A percentile compares a stretch with the other conserved stretches of the same genome.
These are phyloP conservation scores for Gadus macrocephalus DNA, from an alignment of 2,113 vertebrate genomes.

Conservation along the genomic window DNA sequence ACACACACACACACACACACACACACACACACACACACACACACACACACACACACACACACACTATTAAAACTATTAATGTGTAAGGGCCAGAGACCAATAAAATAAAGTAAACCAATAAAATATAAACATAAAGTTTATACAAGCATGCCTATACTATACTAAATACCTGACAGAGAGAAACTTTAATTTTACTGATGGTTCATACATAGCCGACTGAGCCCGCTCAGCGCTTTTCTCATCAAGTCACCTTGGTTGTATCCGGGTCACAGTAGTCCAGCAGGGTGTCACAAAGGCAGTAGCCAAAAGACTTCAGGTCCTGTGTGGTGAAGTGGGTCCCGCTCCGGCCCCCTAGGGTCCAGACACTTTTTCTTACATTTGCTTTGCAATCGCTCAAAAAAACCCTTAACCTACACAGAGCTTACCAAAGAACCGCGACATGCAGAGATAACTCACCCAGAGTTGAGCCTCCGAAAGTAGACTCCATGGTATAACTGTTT, in stretches of 20 bases:
- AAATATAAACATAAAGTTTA: too few species aligned
- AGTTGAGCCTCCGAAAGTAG: slow-evolving; percentile 85
- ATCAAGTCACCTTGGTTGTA: slow-evolving; percentile 75
- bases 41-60: not conserved
- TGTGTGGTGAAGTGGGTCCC: slow-evolving; percentile 81
- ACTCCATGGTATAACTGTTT: slow-evolving; percentile 94
- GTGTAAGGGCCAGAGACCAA: too few species aligned
- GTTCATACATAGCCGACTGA: too few species aligned
- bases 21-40: slow-evolving; percentile 1
- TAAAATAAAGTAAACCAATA: too few species aligned
- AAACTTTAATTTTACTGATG: too few species aligned
- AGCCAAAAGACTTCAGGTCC: slow-evolving; percentile 85
- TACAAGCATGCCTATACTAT: too few species aligned
- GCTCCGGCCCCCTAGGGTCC: slow-evolving; percentile 71
- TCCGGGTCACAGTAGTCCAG: slow-evolving; percentile 89
- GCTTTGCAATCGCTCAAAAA: too few species aligned
- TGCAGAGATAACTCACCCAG: slow-evolving; percentile 70
- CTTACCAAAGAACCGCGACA: not conserved
- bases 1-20: not conserved
- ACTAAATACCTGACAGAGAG: too few species aligned
- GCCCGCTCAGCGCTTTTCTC: not conserved
- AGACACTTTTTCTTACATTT: too few species aligned
- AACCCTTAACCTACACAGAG: not conserved
- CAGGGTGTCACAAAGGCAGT: slow-evolving; percentile 86
- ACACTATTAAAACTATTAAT: not conserved